These are phyloP conservation scores for Rhagoletis pomonella DNA, from an alignment of 1,140 invertebrate genomes.

Conservation along the genomic window DNA sequence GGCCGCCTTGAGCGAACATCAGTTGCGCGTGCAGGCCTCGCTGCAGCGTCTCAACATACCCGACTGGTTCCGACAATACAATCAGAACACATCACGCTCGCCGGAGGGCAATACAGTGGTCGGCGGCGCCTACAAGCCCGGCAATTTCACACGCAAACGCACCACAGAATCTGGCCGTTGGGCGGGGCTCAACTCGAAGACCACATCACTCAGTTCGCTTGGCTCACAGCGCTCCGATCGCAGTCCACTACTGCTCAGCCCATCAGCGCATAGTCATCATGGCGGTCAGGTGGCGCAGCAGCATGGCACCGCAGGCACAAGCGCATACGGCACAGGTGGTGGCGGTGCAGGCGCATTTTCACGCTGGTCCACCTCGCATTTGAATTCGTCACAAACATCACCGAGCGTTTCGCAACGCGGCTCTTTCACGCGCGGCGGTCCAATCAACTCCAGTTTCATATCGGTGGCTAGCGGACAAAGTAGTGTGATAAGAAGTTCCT, in stretches of 20 bases:
- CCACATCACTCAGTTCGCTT: conserved; percentile 83
- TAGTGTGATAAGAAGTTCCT: conserved; percentile 74
- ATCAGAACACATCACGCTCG: conserved; percentile 71
- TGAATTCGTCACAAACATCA: conserved; percentile 83
- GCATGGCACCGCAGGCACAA: conserved; percentile 14
- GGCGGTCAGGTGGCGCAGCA: conserved; percentile 65
- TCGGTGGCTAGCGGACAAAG: conserved; percentile 68
- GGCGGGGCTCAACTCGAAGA: conserved; percentile 85
- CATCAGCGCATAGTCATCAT: conserved; percentile 73
- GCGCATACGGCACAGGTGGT: conserved; percentile 12
- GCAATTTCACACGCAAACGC: conserved; percentile 77
- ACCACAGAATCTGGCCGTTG: conserved; percentile 83
- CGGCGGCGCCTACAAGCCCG: conserved; percentile 64
- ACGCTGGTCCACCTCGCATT: conserved; percentile 89
- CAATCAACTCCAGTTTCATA: conserved; percentile 72
- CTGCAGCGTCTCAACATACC: conserved; percentile 94
- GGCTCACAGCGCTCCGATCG: conserved; percentile 75
- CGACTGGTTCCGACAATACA: conserved; percentile 83
- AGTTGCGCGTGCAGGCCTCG: conserved; percentile 92
- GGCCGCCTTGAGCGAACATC: conserved; percentile 88
- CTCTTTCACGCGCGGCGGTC: conserved; percentile 71
- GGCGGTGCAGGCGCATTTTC: conserved; percentile 77
- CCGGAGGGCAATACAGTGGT: conserved; percentile 64
- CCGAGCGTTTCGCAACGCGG: conserved; percentile 76
- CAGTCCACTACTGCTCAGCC: conserved; percentile 72